Base-by-base conservation (phyloP, 2,113 vertebrate species). In the Colossoma macropomum region DNA sequence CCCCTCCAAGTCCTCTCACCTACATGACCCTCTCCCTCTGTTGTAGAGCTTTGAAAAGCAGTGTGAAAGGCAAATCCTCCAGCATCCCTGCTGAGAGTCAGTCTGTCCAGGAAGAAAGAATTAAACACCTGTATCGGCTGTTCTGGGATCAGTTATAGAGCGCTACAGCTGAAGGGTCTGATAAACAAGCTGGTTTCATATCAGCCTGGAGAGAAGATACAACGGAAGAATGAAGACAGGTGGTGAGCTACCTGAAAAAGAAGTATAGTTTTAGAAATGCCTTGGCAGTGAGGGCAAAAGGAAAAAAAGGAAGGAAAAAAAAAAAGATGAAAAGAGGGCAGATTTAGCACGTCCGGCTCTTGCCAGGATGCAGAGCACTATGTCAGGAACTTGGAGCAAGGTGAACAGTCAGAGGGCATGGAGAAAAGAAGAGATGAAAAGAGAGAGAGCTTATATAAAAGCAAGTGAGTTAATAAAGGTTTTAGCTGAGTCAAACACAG, bases 31-130 rank as follows among this genome's bases (percentile, higher is more conserved):
- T 85, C 30, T 38, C 60, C 38, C 19, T 30, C 25, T 66, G 65
- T 13, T 77, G 52, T 65, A 56, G 74, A 72, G 75, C 79, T 72
- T 30, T 32, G 78, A 72, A 25, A 76, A 78, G 32, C 77, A 60
- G 77, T 76, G 62, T 80, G 81, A 80, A 48, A 71, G 66, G 65
- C 77, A 63, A 79, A 80, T 72, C 65, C 52, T 62, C 50, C 28
- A 38, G 68, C 54, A 27, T 72, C 69, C 79, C 74, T 50, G 74
- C 27, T 74, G 74, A 74, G 66, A 72, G 32, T 54, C 78, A 81
- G 79, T 75, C 82, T 84, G 85, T 78, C 75, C 71, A 50, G 45
- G 59, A 70, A 21, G 28, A 70, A 23, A 21, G 15, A 63, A 30
- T 54, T 21, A 50, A 21, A 59, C 21, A 23, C 41, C 16, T 62